These are phyloP conservation scores for Antechinus stuartii DNA, from an alignment of 2,113 vertebrate genomes.

Conservation along the genomic window DNA sequence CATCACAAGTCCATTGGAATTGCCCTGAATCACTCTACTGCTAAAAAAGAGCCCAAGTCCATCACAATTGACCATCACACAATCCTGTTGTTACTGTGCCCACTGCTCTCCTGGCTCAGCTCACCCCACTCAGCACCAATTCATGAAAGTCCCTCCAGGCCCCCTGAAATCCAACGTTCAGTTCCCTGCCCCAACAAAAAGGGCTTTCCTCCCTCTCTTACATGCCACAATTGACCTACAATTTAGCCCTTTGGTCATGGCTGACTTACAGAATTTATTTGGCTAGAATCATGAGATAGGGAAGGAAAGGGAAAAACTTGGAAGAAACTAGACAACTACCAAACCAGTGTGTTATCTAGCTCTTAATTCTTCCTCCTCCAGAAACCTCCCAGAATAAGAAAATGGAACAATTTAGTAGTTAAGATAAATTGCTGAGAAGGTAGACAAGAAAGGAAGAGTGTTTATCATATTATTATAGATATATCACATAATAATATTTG, in stretches of 20 bases:
- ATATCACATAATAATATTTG: conserved; percentile 15
- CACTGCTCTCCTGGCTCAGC: too few relatives aligned
- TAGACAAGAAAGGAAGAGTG: not conserved
- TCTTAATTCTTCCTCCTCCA: not conserved
- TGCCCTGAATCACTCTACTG: too few relatives aligned
- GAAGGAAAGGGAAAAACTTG: not conserved
- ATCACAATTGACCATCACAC: too few relatives aligned
- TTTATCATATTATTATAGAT: not conserved
- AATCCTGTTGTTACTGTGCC: too few relatives aligned
- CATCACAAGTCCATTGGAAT: too few relatives aligned
- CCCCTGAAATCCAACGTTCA: too few relatives aligned
- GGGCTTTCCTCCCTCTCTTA: too few relatives aligned
- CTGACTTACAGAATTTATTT: not conserved
- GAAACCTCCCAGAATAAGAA: not conserved
- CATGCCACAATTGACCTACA: not conserved
- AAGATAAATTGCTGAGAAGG: not conserved
- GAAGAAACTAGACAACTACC: not conserved
- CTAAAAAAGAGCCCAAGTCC: too few relatives aligned
- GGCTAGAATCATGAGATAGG: not conserved
- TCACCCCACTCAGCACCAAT: too few relatives aligned
- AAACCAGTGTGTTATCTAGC: not conserved
- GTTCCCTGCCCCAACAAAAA: too few relatives aligned
- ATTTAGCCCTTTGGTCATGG: not conserved
- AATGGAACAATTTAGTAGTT: not conserved
- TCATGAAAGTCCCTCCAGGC: too few relatives aligned